Evolutionary conservation across 2,797 vertebrate genomes (phyloP).

Genomic region (Lophius americanus): DNA sequence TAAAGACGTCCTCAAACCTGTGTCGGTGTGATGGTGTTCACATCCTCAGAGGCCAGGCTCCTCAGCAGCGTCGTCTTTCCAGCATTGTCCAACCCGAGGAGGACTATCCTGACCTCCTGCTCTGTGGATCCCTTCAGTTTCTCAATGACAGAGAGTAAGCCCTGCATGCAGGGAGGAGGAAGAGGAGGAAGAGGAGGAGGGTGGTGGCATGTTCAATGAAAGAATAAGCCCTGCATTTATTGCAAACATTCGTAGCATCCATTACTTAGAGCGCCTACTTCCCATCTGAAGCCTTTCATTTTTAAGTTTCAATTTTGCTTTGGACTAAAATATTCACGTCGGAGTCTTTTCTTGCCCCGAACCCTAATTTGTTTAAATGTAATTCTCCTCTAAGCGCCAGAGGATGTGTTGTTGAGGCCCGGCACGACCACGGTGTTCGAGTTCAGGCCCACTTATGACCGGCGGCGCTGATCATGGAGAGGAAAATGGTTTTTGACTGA

Average conservation of each 20-base stretch:
- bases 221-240: background rate
- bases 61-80: conserved; percentile 92
- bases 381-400: no score
- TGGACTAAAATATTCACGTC: conserved; percentile 1
- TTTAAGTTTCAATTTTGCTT: conserved; percentile 6
- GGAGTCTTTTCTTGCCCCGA: no score
- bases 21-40: conserved; percentile 90
- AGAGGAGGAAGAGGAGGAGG: background rate
- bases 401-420: no score
- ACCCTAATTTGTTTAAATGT: no score
- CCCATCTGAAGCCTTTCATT: conserved; percentile 1
- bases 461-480: no score
- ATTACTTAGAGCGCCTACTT: conserved; percentile 1
- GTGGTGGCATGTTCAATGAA: background rate
- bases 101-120: conserved; percentile 88
- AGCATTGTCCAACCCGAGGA: conserved; percentile 90
- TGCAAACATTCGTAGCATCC: background rate
- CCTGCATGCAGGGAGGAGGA: conserved; percentile 67
- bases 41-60: conserved; percentile 87
- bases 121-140: conserved; percentile 86
- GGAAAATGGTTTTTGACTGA: no score
- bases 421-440: no score
- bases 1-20: conserved; percentile 75
- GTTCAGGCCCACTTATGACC: no score
- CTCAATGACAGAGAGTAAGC: conserved; percentile 91